phyloP scores from a whole-genome alignment of 2,888 invertebrate species.

The Caenorhabditis sp. region DNA sequence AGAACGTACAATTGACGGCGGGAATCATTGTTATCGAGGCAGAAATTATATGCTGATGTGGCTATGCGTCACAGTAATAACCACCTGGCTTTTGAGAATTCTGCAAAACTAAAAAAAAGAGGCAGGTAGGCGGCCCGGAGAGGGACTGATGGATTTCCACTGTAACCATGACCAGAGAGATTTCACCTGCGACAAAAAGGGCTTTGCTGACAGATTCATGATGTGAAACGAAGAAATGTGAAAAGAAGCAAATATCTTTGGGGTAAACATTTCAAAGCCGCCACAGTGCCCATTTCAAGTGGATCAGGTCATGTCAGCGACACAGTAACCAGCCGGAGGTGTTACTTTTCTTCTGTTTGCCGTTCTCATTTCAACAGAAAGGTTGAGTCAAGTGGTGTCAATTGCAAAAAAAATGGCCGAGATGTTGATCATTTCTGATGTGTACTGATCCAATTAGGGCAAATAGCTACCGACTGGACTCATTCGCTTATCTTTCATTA shows the following conservation, averaged over 20 bases:
- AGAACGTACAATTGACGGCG: too few species aligned
- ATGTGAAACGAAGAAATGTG: neutral
- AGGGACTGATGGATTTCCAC: too few species aligned
- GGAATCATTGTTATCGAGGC: too few species aligned
- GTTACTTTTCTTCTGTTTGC: constrained; percentile 22
- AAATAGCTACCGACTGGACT: too few species aligned
- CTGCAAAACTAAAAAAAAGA: too few species aligned
- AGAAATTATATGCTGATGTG: constrained; percentile 1
- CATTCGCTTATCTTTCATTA: too few species aligned
- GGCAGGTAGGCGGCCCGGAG: too few species aligned
- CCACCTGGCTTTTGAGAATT: constrained; percentile 5
- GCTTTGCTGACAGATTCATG: neutral
- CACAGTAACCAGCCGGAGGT: too few species aligned
- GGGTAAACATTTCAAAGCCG: constrained; percentile 25
- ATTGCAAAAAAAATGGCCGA: neutral
- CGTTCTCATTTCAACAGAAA: constrained; percentile 9
- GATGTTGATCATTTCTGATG: neutral
- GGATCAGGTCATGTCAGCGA: constrained; percentile 13
- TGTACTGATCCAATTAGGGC: constrained; percentile 27
- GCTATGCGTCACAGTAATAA: constrained; percentile 5
- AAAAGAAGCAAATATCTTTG: constrained; percentile 18
- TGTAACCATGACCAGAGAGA: neutral
- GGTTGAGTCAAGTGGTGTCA: constrained; percentile 27
- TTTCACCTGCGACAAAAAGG: neutral
- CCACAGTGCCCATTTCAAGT: constrained; percentile 21